Evolutionary conservation across 2,113 vertebrate species (phyloP), one percentile per base, ranked within the genome.

Genomic region (Platycercus adscitus): DNA sequence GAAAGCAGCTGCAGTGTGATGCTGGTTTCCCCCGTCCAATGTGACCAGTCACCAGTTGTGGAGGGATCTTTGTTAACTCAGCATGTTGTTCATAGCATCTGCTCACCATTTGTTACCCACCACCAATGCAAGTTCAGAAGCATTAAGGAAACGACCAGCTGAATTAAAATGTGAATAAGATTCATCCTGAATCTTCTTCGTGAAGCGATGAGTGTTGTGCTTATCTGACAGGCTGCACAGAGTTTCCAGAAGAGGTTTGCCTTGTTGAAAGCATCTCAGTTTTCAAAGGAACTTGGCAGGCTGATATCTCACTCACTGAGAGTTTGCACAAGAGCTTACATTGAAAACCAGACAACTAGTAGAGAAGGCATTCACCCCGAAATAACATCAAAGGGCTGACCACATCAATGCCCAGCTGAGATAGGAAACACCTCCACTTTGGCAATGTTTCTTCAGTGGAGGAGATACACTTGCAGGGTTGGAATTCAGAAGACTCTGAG

Each of bases 351-450:
- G 81, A 20, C 9, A 4, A 24, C 11, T 13, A 5, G 53, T 11
- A 29, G 81, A 65, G 83, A 39, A 79, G 52, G 66, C 63, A 72
- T 37, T 89, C 52, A 12, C 61, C 89, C 93, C 12, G 9, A 91
- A 96, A 97, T 94, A 96, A 66, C 95, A 95, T 93, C 91, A 96
- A 96, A 94, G 95, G 64, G 43, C n/a, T 43, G 75, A 28, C 46
- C 46, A 0, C 69, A 10, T 35, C 81, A 10, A 4, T 21, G 49
- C 73, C 66, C 50, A n/a, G 47, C 47, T 39, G 81, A 68, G 85
- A 91, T 24, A 58, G 85, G 78, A 39, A 90, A 49, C 73, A 39
- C 75, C 91, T 86, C 72, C 49, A 29, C 1, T 2, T 65, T 58
- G 41, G 63, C 37, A 55, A 3, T 6, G 66, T 29, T 85, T 23